A percentile compares a stretch with the other conserved stretches of the same genome.
phyloP scores from a whole-genome alignment of 92 coral and sea anemone genomes.

The Epizoanthus ramosus region DNA sequence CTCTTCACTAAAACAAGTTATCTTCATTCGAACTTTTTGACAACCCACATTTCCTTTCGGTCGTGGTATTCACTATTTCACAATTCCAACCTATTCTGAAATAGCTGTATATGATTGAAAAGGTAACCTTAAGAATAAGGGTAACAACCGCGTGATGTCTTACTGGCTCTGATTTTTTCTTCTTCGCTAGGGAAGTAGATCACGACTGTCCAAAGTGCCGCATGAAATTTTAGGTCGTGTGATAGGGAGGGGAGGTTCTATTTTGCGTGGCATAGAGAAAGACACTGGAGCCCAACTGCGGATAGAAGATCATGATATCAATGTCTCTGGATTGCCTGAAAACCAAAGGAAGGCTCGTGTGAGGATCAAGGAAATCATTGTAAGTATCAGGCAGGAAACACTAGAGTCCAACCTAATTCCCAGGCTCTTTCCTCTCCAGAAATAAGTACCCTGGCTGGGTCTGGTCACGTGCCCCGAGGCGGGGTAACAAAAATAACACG shows the following conservation, averaged over 20 bases:
- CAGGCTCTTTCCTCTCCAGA: no score
- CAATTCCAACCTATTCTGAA: no score
- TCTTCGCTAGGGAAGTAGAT: background rate
- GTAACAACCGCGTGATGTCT: background rate
- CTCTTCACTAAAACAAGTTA: no score
- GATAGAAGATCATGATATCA: background rate
- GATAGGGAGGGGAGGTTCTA: background rate
- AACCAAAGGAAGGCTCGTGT: slow-evolving; percentile 30
- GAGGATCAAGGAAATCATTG: slow-evolving; percentile 3
- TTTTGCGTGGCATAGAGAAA: background rate
- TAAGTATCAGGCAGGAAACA: background rate
- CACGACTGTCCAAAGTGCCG: slow-evolving; percentile 4
- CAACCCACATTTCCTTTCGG: no score
- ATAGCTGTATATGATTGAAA: no score
- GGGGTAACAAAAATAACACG: no score
- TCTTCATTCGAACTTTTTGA: no score
- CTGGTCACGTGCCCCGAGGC: no score
- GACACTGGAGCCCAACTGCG: background rate
- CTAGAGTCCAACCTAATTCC: no score
- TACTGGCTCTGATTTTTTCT: background rate
- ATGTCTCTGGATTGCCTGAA: background rate
- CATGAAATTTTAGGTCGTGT: background rate
- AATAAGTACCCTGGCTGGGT: no score
- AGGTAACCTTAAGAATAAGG: background rate
- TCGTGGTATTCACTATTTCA: no score